Percentiles rank a stretch among this genome's conserved stretches.
Evolutionary conservation across 2,888 invertebrate genomes (phyloP).

Genomic region (Toxonevra muliebris): DNA sequence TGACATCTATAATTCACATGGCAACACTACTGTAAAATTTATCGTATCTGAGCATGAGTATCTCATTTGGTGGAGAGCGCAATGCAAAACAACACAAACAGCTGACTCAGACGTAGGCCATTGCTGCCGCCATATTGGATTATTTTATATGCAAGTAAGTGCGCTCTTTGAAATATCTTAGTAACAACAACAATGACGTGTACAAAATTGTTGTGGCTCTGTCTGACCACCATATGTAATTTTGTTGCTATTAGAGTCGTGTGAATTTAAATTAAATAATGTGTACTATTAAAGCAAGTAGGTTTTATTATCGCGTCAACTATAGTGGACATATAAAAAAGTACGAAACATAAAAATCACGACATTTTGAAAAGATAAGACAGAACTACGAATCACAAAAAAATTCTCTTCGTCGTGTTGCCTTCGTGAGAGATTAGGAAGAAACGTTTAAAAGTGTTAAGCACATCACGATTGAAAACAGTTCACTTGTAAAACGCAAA

Average conservation of each 20-base stretch:
- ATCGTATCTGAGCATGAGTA: too few relatives aligned
- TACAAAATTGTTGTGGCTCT: background rate
- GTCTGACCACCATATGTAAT: conserved; percentile 25
- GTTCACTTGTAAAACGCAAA: conserved; percentile 45
- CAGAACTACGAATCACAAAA: background rate
- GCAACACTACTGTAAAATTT: too few relatives aligned
- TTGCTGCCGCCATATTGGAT: conserved; percentile 47
- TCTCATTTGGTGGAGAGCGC: conserved; percentile 27
- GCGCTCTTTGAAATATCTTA: too few relatives aligned
- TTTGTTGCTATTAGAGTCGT: conserved; percentile 47
- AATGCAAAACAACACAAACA: conserved; percentile 52
- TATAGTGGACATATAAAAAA: conserved; percentile 30
- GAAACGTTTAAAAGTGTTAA: conserved; percentile 57
- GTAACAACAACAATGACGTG: too few relatives aligned
- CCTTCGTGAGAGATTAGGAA: conserved; percentile 28
- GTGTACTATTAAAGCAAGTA: too few relatives aligned
- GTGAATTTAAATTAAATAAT: conserved; percentile 41
- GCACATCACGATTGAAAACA: conserved; percentile 47
- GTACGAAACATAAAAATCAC: background rate
- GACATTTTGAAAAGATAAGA: conserved; percentile 11
- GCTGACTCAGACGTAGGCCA: conserved; percentile 50
- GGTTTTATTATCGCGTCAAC: too few relatives aligned
- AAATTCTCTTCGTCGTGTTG: conserved; percentile 11
- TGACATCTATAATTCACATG: too few relatives aligned
- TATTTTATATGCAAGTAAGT: background rate